These are phyloP conservation scores for Galaxea fascicularis DNA, from an alignment of 92 coral and sea anemone species.

Conservation along the genomic window DNA sequence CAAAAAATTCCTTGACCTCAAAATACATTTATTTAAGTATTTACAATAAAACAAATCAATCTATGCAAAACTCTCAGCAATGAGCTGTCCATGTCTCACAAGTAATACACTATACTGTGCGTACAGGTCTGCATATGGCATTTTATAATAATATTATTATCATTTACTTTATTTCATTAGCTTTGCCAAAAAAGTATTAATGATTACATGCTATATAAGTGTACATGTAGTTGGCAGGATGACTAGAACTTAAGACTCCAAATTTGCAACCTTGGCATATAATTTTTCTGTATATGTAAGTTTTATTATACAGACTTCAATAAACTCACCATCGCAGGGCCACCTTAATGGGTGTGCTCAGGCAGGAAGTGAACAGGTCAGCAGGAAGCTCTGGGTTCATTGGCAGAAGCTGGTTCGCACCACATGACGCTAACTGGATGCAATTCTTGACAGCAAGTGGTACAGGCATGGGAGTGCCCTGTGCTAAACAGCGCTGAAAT, in stretches of 20 bases:
- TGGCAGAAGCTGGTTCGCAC: slow-evolving; percentile 85
- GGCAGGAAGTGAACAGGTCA: slow-evolving; percentile 90
- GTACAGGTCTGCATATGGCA: too few species aligned
- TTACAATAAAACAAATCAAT: neutral
- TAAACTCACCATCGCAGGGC: slow-evolving; percentile 89
- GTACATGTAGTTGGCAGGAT: too few species aligned
- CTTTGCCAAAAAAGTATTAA: neutral
- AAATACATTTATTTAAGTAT: neutral
- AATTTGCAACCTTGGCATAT: neutral
- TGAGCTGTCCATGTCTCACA: neutral
- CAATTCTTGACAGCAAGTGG: slow-evolving; percentile 93
- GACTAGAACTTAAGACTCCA: too few species aligned
- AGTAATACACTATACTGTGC: neutral
- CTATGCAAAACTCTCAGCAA: neutral
- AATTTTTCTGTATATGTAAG: too few species aligned
- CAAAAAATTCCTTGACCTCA: neutral
- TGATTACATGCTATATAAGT: too few species aligned
- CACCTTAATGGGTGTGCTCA: slow-evolving; percentile 96
- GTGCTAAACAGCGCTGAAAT: slow-evolving; percentile 85
- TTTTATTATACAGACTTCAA: neutral
- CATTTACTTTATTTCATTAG: neutral
- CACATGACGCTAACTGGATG: slow-evolving; percentile 95
- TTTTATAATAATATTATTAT: neutral
- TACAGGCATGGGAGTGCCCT: slow-evolving; percentile 85
- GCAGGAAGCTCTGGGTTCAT: slow-evolving; percentile 99